These are phyloP conservation scores for Proisotoma minuta DNA, from an alignment of 2,888 invertebrate genomes.

Conservation along the genomic window DNA sequence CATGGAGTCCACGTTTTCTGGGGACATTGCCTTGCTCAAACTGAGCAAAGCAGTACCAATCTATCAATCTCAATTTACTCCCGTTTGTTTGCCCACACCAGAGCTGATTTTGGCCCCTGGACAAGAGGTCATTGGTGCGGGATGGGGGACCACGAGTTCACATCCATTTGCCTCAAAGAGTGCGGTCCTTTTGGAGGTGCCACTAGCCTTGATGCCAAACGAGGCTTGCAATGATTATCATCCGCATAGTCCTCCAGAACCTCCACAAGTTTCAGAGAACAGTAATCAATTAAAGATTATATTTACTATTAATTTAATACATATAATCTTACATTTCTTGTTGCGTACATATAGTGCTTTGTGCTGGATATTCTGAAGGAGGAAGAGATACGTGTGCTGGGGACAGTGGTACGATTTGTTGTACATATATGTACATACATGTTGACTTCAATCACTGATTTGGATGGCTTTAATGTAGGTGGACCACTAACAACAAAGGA, in stretches of 20 bases:
- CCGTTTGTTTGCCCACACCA: conserved; percentile 37
- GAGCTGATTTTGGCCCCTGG: not conserved
- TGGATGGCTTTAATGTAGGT: conserved; percentile 25
- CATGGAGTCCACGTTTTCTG: conserved; percentile 44
- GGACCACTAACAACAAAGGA: conserved; percentile 36
- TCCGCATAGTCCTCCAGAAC: conserved; percentile 35
- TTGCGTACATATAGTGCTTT: conserved; percentile 13
- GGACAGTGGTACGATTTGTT: conserved; percentile 8
- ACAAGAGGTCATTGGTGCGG: conserved; percentile 43
- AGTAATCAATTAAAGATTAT: conserved; percentile 16
- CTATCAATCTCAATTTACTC: conserved; percentile 31
- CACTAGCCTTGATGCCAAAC: conserved; percentile 36
- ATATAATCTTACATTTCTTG: not conserved
- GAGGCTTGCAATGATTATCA: conserved; percentile 46
- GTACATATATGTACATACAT: not conserved
- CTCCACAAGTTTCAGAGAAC: conserved; percentile 44
- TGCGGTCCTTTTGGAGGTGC: conserved; percentile 41
- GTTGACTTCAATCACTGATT: not conserved
- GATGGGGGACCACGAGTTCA: conserved; percentile 37
- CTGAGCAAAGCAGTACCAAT: conserved; percentile 39
- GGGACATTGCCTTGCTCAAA: conserved; percentile 40
- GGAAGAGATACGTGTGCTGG: conserved; percentile 40
- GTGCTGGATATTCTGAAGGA: conserved; percentile 43
- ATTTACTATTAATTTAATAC: not conserved
- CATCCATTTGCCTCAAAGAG: conserved; percentile 35